Evolutionary conservation across 1,140 invertebrate genomes (phyloP), one percentile per base, ranked within the genome.

Genomic region (Cotesia chilonis): DNA sequence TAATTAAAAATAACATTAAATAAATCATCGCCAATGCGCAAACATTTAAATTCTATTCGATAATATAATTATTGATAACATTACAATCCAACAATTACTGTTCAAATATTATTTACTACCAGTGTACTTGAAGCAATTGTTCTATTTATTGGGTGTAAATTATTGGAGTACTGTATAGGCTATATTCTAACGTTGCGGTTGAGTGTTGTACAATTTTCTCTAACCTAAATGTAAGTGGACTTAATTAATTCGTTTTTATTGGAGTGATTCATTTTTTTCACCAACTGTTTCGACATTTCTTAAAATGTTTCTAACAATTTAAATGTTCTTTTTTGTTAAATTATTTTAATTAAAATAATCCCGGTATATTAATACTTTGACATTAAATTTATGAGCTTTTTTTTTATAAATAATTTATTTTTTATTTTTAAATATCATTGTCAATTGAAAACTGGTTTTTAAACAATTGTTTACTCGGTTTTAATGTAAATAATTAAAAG

Each of bases 211-310:
- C 28, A 68, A 68, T 36, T 68, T 68, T 68, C 35, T 35, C 47
- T 68, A 68, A 68, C 66, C 66, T 68, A 41, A 54, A 68, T 28
- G 51, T 68, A 68, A 68, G 66, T 47, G 36, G 5, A 7, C 12
- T 36, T 28, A 61, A 20, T 61, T 61, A 28, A 28, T 61, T 57
- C 54, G 54, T 14, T 57, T 14, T 57, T 61, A 61, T 35, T 61
- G 60, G 17, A 20, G 60, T 57, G 41, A 47, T 47, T 47, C 41
- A 47, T 47, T 57, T 57, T 55, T 57, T 57, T 20, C 17, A 57
- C 12, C 54, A 57, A 47, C 41, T 47, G 41, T 47, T 47, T 47
- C 41, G 41, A 47, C 41, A 10, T 47, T 47, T 47, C 28, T 28
- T 28, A 6, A 47, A 47, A 12, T 57, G 17, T 57, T 12, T 10